Evolutionary conservation across 1,140 invertebrate species (phyloP), one percentile per base, ranked within the genome.

Genomic region (Drosophila suzukii): DNA sequence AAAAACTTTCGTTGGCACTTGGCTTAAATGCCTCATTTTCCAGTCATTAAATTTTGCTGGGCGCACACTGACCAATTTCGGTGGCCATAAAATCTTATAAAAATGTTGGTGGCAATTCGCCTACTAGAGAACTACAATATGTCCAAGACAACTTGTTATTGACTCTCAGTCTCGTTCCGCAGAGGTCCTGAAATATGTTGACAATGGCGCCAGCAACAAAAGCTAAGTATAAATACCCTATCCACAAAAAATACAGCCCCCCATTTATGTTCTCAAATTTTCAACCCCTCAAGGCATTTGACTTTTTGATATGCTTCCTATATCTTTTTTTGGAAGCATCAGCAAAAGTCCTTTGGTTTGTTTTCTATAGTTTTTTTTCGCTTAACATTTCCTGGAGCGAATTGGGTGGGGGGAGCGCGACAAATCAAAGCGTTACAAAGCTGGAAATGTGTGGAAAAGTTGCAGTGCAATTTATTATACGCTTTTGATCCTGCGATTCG

Each of bases 1-100:
- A 39, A 55, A 51, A 67, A 62, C 65, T 68, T 56, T 81, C 63
- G 70, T 70, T 76, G 75, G 83, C 82, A 86, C 82, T 86, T 86
- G 65, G 78, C 83, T 88, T 86, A 86, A 86, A 86, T 89, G 83
- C 62, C 83, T 89, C 75, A 86, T 86, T 86, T 86, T 86, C 83
- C 83, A 86, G 83, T 89, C 83, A 86, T 86, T 86, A 86, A 89
- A 86, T 89, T 88, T 61, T 51, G 46, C 49, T 63, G 50, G 57
- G 58, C 66, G 72, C 81, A 32, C 36, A 46, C 78, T 88, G 83
- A 89, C 83, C 83, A 89, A 79, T 89, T 86, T 63, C 46, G 72
- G 10, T 53, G 60, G 75, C 83, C 79, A 79, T 72, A 83, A 79
- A 71, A 75, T 76, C 78, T 75, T 78, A 68, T 61, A 72, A 61